Base-by-base conservation (phyloP, 2,888 invertebrate species). In the Hypolimnas misippus region DNA sequence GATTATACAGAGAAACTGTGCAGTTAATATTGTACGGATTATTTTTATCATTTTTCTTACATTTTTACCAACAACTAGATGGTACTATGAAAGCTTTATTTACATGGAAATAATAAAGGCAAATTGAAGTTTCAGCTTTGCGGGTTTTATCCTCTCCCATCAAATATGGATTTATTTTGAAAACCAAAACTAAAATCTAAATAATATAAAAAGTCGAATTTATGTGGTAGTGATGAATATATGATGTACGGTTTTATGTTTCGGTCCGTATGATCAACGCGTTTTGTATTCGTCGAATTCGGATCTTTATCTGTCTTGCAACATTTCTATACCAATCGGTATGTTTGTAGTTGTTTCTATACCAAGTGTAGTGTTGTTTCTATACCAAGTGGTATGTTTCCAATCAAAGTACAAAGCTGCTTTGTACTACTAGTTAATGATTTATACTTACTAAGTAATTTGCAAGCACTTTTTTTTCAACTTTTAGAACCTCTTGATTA, bases 1-100 rank as follows among this genome's bases (percentile, higher is more conserved):
- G 56, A 66, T 62, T 67, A 63, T 69, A 59, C 59, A 42, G 38
- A 59, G 38, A 42, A 46, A 65, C 19, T 62, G 51, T 55, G 17
- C 57, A 55, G 38, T 54, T 62, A 44, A 58, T 54, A 49, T 33
- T 31, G 25, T 57, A 25, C 42, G 38, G 38, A 55, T 53, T 42
- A 40, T 49, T 19, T 57, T 53, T 19, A 25, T 21, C 38, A 21
- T 38, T 38, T 14, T 51, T 17, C 31, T 54, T 10, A 49, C 14
- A 40, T 29, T 42, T 8, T 17, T 31, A 21, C n/a, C 25, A 35
- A 25, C 5, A 25, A 25, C 25, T 25, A 52, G 33, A 51, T 19
- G 14, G 7, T 46, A 17, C 25, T 31, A n/a, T 21, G 31, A 46
- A 50, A n/a, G 25, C 5, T n/a, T 46, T 21, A 17, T 21, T 21